Base-by-base conservation (phyloP, 2,797 vertebrate species). In the Sebastes baramenuke region DNA sequence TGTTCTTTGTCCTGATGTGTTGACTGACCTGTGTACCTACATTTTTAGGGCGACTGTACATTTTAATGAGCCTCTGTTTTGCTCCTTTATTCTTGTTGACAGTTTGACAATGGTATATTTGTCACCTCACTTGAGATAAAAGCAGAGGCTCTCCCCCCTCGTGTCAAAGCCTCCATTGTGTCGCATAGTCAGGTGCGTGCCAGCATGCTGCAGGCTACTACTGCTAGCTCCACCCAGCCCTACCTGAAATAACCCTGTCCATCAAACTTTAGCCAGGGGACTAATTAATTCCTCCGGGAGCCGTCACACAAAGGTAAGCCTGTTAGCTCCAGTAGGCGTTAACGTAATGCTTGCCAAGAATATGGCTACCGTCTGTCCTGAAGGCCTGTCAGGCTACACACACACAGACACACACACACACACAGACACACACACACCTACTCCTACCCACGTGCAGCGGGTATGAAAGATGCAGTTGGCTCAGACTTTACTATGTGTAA, bases 241-340 rank as follows among this genome's bases (percentile, higher is more conserved):
- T 59, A 88, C 82, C 88, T 90, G 73, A 89, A 88, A 88, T 88
- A 92, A 84, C 82, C 82, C 64, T 65, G 82, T 62, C 61, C 54
- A 70, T 82, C 80, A 83, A 69, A 83, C 80, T 77, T 81, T 72
- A 88, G 83, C 73, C 68, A 65, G 75, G 49, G 24, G 78, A 73
- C 82, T 90, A 89, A 92, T 94, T 89, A 88, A 90, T 87, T 30
- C 30, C 56, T 79, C 42, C 18, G 25, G 69, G 64, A 87, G 76
- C 62, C 2, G 12, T 71, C 80, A 81, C 81, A 93, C 88, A 93
- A 89, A 91, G 84, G 76, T 93, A 88, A 92, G 88, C 84, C 88
- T 91, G 90, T 95, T 89, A 86, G 88, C 78, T 64, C 73, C 71
- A 72, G 80, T 58, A 70, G 83, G 70, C 27, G 27, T 88, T 94